Percentiles rank a stretch among this genome's conserved stretches.
These are phyloP conservation scores for Trichogramma pretiosum DNA, from an alignment of 1,140 invertebrate genomes.

Conservation along the genomic window DNA sequence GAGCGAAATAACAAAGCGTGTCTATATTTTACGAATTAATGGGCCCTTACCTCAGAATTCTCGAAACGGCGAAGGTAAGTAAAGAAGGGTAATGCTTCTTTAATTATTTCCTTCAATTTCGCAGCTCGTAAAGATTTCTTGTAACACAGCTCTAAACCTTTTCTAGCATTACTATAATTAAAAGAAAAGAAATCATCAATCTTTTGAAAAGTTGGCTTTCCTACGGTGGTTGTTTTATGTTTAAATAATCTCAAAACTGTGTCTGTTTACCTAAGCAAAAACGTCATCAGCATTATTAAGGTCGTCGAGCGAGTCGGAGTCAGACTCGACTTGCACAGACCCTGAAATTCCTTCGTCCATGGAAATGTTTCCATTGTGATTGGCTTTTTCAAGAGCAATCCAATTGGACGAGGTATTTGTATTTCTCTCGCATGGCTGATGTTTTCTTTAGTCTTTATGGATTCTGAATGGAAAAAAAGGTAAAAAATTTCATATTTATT, in stretches of 20 bases:
- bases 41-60: conserved; percentile 35
- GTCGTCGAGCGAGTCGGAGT: neutral
- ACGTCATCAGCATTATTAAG: conserved; percentile 16
- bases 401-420: no score
- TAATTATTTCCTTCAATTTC: conserved; percentile 41
- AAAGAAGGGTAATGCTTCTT: conserved; percentile 42
- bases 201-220: neutral
- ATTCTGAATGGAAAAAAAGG: no score
- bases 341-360: conserved; percentile 18
- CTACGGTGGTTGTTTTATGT: conserved; percentile 1
- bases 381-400: no score
- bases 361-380: conserved; percentile 13
- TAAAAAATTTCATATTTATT: no score
- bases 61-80: conserved; percentile 36
- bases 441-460: no score
- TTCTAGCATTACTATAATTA: conserved; percentile 39
- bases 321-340: conserved; percentile 4
- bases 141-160: conserved; percentile 36
- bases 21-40: no score
- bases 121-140: conserved; percentile 36
- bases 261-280: conserved; percentile 19
- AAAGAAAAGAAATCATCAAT: conserved; percentile 6
- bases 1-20: no score
- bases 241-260: neutral
- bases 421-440: no score